Conservation (phyloP, 1,140 invertebrate species). For the Calephelis nemesis region DNA sequence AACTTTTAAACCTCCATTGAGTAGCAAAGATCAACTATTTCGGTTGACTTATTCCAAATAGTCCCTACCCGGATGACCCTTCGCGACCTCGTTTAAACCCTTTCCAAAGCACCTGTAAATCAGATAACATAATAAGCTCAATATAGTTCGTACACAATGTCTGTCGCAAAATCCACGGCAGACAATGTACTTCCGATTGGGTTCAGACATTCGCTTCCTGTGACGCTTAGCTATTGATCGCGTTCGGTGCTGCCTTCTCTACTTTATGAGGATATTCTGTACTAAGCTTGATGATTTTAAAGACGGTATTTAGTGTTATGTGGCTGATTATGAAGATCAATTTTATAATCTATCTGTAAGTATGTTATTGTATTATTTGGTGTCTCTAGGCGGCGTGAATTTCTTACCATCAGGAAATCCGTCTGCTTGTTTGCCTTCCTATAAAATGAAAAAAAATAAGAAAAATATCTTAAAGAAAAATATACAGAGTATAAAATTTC, state of each 20-base stretch:
- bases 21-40: conserved; percentile 24
- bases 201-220: conserved; percentile 24
- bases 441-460: no score
- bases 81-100: conserved; percentile 19
- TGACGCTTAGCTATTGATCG: conserved; percentile 22
- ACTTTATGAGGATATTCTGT: not conserved
- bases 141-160: conserved; percentile 10
- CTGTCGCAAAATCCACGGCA: conserved; percentile 19
- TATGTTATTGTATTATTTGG: no score
- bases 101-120: conserved; percentile 24
- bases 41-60: conserved; percentile 19
- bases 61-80: conserved; percentile 21
- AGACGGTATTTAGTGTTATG: no score
- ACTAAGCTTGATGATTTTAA: not conserved
- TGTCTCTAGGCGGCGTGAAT: no score
- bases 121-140: conserved; percentile 22
- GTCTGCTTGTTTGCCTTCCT: no score
- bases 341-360: no score
- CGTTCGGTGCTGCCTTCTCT: not conserved
- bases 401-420: no score
- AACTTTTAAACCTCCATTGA: conserved; percentile 17
- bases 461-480: no score
- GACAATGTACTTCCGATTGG: conserved; percentile 26
- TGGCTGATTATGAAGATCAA: no score
- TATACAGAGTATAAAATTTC: no score